These are phyloP conservation scores for Myotis findleyi DNA, from an alignment of 2,797 vertebrate species.

Conservation along the genomic window DNA sequence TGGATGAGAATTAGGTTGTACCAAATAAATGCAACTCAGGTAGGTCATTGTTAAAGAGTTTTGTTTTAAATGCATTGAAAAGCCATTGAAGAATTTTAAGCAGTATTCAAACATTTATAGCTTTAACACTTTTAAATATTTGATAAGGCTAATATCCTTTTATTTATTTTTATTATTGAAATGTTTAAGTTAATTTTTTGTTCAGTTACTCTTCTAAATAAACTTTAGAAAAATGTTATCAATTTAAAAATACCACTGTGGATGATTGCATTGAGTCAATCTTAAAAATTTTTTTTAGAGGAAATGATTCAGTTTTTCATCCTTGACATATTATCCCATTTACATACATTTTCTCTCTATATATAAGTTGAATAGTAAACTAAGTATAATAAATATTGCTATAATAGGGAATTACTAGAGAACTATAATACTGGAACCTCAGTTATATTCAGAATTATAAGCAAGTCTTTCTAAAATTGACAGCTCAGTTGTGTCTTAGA, in stretches of 20 bases:
- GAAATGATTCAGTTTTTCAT: background rate
- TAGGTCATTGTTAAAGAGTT: background rate
- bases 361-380: background rate
- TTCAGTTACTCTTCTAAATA: background rate
- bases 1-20: background rate
- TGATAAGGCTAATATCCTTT: background rate
- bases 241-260: background rate
- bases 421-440: background rate
- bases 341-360: background rate
- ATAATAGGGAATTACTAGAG: background rate
- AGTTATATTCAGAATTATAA: background rate
- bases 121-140: background rate
- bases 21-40: background rate
- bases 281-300: slow-evolving; percentile 25
- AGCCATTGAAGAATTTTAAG: background rate
- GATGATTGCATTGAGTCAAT: background rate
- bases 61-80: background rate
- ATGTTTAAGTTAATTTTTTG: background rate
- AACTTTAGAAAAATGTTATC: slow-evolving; percentile 12
- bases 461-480: background rate
- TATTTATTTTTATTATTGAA: background rate
- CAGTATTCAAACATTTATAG: background rate
- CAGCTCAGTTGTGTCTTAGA: background rate
- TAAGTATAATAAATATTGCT: background rate
- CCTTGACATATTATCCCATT: background rate